Base-by-base conservation (phyloP, 1,140 invertebrate species). In the Helicoverpa armigera region DNA sequence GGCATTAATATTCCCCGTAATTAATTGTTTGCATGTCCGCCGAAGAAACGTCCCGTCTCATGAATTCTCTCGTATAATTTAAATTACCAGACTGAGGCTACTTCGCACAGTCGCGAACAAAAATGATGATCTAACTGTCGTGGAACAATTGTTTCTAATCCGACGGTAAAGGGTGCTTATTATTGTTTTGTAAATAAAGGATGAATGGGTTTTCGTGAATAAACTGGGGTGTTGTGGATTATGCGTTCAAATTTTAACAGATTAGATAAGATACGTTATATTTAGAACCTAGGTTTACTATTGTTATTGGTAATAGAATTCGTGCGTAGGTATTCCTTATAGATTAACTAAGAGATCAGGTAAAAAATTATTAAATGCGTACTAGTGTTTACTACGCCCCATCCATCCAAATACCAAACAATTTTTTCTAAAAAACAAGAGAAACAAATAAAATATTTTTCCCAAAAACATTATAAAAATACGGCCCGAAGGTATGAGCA, bases 1-100 rank as follows among this genome's bases (percentile, higher is more conserved):
- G 80, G 78, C 91, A 94, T 94, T 94, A 91, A 94, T 93, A 93
- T 90, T 89, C 87, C 86, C 79, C 61, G 89, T 94, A 93, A 94
- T 94, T 94, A 94, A 94, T 94, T 91, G 92, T 94, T 94, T 87
- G 91, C 93, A 93, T 92, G 91, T 94, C 91, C 89, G 85, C 84
- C 83, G 85, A 91, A 91, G 89, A 91, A 90, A 89, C 85, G 86
- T 86, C 88, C 88, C 86, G 84, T 85, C 87, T 84, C 86, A 78
- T 79, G 87, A 87, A 86, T 88, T 80, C 85, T 85, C 88, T 73
- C 82, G 75, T 88, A 87, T 91, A 87, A 91, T 90, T 91, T 89
- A 89, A 89, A 89, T 91, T 90, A 88, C 89, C 87, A 90, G 83
- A 88, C 85, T 81, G 87, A 83, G 83, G 83, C 84, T 84, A 85